A percentile compares a stretch with the other conserved stretches of the same genome.
Conservation (phyloP, 37 sponge, comb jelly and placozoan genomes). For the Hexactinellida sp. region DNA sequence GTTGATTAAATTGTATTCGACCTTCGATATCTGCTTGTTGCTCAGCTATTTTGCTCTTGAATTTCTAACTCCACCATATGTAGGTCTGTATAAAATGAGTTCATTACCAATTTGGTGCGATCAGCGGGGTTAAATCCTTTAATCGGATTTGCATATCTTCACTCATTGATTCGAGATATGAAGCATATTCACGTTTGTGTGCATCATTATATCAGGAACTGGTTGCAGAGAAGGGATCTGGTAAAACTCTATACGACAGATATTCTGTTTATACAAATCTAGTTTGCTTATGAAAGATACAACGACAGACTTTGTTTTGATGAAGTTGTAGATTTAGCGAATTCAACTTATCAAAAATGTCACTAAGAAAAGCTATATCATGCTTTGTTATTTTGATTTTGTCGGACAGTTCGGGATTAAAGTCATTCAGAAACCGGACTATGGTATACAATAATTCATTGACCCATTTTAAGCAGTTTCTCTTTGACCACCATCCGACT, state of each 20-base stretch:
- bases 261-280: conserved; percentile 11
- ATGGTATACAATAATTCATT: background rate
- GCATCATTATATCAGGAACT: background rate
- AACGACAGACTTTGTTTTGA: conserved; percentile 8
- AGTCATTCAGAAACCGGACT: background rate
- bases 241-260: conserved; percentile 17
- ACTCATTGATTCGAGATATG: background rate
- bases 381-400: background rate
- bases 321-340: conserved; percentile 1
- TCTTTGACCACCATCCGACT: conserved; percentile 14
- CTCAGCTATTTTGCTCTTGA: conserved; percentile 14
- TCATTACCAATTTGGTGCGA: background rate
- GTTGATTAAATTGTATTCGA: conserved; percentile 10
- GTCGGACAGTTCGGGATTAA: background rate
- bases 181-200: background rate
- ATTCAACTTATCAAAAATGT: conserved; percentile 13
- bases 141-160: conserved; percentile 14
- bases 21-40: background rate
- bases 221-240: conserved; percentile 8
- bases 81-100: conserved; percentile 8
- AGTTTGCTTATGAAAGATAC: conserved; percentile 12
- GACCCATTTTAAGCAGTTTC: conserved; percentile 14
- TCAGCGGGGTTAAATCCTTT: background rate
- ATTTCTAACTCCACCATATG: conserved; percentile 7
- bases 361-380: background rate